Conservation (phyloP, 2,113 vertebrate genomes). For the Otolemur garnettii region DNA sequence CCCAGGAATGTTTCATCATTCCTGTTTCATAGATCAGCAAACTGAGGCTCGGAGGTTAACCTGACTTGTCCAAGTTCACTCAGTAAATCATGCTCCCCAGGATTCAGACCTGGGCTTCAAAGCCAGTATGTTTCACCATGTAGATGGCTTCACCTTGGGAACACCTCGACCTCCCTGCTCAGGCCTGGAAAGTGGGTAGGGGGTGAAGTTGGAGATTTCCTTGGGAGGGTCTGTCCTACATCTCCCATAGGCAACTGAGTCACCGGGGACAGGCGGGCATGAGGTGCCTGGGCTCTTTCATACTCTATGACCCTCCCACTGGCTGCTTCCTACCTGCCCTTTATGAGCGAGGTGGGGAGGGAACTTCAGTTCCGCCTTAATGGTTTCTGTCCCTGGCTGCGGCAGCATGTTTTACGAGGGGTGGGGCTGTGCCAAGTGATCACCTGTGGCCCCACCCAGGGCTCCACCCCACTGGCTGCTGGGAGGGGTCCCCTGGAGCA, state of each 20-base stretch:
- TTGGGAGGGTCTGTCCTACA: slow-evolving; percentile 68
- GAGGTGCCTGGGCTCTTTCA: slow-evolving; percentile 63
- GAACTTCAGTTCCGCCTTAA: slow-evolving; percentile 88
- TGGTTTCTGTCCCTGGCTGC: slow-evolving; percentile 91
- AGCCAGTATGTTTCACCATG: neutral
- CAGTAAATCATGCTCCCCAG: slow-evolving; percentile 54
- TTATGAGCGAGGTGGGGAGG: slow-evolving; percentile 88
- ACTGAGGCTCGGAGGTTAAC: slow-evolving; percentile 54
- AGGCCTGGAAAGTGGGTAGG: neutral
- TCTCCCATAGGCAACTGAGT: slow-evolving; percentile 83
- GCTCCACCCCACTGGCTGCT: slow-evolving; percentile 88
- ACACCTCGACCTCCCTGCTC: slow-evolving; percentile 27
- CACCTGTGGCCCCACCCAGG: slow-evolving; percentile 88
- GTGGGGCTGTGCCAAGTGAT: slow-evolving; percentile 88
- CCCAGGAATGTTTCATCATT: neutral
- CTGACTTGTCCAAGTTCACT: slow-evolving; percentile 53
- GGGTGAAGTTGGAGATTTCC: neutral
- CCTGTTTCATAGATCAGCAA: slow-evolving; percentile 62
- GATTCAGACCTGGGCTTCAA: slow-evolving; percentile 67
- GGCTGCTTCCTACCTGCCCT: slow-evolving; percentile 82
- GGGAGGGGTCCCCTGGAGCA: slow-evolving; percentile 89
- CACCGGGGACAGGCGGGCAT: slow-evolving; percentile 49
- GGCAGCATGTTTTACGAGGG: slow-evolving; percentile 91
- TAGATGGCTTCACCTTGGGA: neutral
- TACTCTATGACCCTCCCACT: slow-evolving; percentile 3